These are phyloP conservation scores for Malurus elegans DNA, from an alignment of 2,113 vertebrate species.

Conservation along the genomic window DNA sequence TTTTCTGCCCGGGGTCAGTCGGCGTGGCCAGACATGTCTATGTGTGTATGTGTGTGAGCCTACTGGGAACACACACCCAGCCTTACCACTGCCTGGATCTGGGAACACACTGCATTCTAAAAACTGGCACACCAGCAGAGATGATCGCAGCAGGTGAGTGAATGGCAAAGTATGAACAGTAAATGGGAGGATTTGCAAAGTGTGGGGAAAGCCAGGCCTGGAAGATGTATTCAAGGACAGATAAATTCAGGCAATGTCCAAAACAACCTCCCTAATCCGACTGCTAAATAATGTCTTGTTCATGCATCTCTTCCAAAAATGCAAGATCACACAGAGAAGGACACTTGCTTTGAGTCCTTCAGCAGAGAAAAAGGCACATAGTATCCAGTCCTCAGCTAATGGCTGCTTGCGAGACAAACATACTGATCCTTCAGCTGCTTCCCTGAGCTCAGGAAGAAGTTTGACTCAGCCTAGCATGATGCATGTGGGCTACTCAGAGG, in stretches of 20 bases:
- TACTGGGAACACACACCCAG: neutral
- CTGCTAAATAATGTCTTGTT: neutral
- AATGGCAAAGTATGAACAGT: neutral
- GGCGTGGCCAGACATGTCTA: neutral
- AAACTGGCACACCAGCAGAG: neutral
- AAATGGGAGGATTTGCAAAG: neutral
- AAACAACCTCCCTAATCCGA: neutral
- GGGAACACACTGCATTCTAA: neutral
- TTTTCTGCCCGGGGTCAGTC: neutral
- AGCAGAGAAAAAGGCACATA: neutral
- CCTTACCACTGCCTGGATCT: neutral
- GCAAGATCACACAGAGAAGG: neutral
- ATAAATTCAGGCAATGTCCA: neutral
- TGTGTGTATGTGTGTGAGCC: neutral
- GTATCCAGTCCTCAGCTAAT: neutral
- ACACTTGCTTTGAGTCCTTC: neutral
- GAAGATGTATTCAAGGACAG: neutral
- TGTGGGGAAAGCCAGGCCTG: neutral
- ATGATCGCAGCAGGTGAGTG: rapidly evolving
- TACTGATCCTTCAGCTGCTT: neutral
- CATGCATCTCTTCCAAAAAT: neutral
- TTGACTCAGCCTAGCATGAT: neutral
- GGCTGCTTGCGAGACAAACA: neutral
- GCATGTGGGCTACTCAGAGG: neutral
- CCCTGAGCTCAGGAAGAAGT: neutral